Conservation (phyloP, 2,797 vertebrate genomes). For the Tadarida brasiliensis region DNA sequence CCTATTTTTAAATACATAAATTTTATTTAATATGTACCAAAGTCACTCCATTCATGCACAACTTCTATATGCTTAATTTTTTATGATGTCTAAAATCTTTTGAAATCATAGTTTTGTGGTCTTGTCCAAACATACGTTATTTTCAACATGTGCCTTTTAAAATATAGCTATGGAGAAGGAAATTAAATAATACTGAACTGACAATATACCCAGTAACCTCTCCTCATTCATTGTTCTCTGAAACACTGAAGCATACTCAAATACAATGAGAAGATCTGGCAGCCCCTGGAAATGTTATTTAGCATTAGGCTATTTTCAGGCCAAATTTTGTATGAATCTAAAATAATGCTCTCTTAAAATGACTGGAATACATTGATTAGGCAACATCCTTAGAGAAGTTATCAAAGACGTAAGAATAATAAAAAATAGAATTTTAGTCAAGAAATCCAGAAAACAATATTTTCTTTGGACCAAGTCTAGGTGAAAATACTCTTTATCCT, state of each 20-base stretch:
- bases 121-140: background rate
- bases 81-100: background rate
- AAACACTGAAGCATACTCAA: background rate
- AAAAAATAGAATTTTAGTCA: background rate
- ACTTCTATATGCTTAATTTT: background rate
- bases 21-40: background rate
- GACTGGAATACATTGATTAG: background rate
- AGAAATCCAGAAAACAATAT: background rate
- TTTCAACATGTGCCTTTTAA: conserved; percentile 12
- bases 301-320: background rate
- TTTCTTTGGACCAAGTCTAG: background rate
- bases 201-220: background rate
- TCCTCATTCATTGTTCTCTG: background rate
- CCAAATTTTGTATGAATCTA: background rate
- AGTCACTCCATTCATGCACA: background rate
- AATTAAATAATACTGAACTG: background rate
- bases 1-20: background rate
- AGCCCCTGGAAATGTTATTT: conserved; percentile 15
- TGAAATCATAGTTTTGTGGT: background rate
- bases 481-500: background rate
- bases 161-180: background rate
- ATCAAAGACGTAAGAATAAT: conserved; percentile 6
- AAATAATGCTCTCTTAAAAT: background rate
- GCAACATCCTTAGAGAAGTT: background rate
- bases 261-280: background rate